A percentile compares a stretch with the other conserved stretches of the same genome.
Conservation (phyloP, 2,797 vertebrate species). For the Sebastes nivosus region DNA sequence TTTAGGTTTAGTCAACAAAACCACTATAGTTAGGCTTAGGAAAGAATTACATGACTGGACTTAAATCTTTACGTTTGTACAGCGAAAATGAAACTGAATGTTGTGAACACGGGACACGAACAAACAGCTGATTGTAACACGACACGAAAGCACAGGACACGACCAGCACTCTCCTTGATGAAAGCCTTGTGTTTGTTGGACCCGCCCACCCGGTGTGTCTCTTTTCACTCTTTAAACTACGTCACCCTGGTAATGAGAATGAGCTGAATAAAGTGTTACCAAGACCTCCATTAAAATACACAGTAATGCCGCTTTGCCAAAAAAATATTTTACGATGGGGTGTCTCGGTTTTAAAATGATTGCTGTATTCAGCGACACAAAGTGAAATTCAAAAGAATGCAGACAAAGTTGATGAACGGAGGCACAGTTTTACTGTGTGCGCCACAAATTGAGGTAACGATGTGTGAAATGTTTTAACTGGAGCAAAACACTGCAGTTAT, state of each 20-base stretch:
- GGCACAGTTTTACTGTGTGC: not conserved
- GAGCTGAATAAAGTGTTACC: not conserved
- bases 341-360: not conserved
- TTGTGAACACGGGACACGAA: too few relatives aligned
- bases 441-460: not conserved
- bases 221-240: too few relatives aligned
- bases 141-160: too few relatives aligned
- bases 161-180: too few relatives aligned
- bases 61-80: too few relatives aligned
- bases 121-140: too few relatives aligned
- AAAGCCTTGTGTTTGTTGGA: too few relatives aligned
- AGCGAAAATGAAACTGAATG: accelerated
- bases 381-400: not conserved
- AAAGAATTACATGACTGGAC: too few relatives aligned
- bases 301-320: not conserved
- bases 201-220: too few relatives aligned
- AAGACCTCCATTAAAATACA: not conserved
- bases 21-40: too few relatives aligned
- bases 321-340: not conserved
- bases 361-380: not conserved
- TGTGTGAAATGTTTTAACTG: not conserved
- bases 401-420: not conserved
- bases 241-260: too few relatives aligned
- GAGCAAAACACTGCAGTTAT: not conserved
- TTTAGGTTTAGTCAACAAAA: too few relatives aligned